Conservation (phyloP, 2,797 vertebrate genomes). For the Coregonus suidteri region DNA sequence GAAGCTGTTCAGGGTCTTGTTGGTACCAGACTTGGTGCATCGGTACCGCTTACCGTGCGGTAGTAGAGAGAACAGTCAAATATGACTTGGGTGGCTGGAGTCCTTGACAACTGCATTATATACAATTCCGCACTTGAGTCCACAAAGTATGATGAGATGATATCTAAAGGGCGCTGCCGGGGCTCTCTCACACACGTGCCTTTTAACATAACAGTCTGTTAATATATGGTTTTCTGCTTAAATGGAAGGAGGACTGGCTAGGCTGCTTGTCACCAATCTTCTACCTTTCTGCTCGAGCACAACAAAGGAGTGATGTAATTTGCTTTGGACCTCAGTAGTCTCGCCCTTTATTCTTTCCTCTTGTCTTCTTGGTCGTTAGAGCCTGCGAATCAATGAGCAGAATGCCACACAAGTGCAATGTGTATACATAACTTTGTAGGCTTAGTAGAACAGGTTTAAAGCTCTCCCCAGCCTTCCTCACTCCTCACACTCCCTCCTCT, state of each 20-base stretch:
- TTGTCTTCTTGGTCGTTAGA: slow-evolving; percentile 41
- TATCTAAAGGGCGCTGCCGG: too few species aligned
- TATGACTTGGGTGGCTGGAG: too few species aligned
- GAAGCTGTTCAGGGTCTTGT: too few species aligned
- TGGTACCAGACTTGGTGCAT: too few species aligned
- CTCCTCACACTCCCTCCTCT: slow-evolving; percentile 8
- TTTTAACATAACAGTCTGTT: slow-evolving; percentile 33
- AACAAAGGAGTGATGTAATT: not conserved
- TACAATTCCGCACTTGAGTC: slow-evolving; percentile 49
- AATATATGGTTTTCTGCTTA: slow-evolving; percentile 40
- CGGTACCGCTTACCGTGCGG: too few species aligned
- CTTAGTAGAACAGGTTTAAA: slow-evolving; percentile 28
- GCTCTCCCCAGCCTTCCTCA: slow-evolving; percentile 11
- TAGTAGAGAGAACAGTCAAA: too few species aligned
- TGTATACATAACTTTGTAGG: slow-evolving; percentile 42
- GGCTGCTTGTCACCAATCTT: not conserved
- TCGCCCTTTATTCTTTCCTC: slow-evolving; percentile 15
- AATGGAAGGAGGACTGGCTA: slow-evolving; percentile 21
- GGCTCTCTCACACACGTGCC: slow-evolving; percentile 13
- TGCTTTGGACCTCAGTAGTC: not conserved
- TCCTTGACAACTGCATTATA: slow-evolving; percentile 41
- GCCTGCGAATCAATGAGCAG: slow-evolving; percentile 40
- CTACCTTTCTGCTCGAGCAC: slow-evolving; percentile 18
- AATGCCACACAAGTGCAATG: slow-evolving; percentile 33
- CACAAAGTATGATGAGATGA: slow-evolving; percentile 15